Evolutionary conservation across 2,888 invertebrate genomes (phyloP), one percentile per base, ranked within the genome.

Genomic region (Campoplex nolae): DNA sequence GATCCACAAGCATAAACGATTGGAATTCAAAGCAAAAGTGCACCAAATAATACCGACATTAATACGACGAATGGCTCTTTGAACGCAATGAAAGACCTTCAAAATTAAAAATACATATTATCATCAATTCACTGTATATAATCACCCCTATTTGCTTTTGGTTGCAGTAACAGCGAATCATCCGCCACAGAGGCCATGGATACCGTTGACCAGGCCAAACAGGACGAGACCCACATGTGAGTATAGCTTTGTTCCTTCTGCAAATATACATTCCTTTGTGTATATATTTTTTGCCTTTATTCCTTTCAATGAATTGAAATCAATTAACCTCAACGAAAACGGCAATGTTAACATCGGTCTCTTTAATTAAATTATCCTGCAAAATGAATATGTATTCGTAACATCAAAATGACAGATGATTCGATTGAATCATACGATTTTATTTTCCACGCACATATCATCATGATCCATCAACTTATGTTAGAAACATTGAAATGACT

Each of bases 101-200:
- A 62, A 79, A 7, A 16, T 58, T 71, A 3, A 45, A 71, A 71
- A 79, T 65, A 68, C 35, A 58, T n/a, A 16, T 2, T 28, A 51
- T 62, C 32, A 51, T 51, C 28, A 73, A 48, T 74, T 67, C 16
- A n/a, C 51, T 32, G 65, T 67, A 56, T 76, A 80, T 73, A 87
- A 88, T 88, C 54, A 78, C 62, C 74, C 48, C 71, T 62, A 78
- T 82, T 87, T 87, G 70, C 51, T 78, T 88, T 83, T 84, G 76
- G 94, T 97, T 97, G 88, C 96, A 98, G 98, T 98, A 94, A 97
- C 97, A 93, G 97, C 97, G 92, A 97, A 97, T 90, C 96, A 97
- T 94, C 99, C 99, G 91, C 98, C 99, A 90, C 98, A 98, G 95
- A 96, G 99, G 95, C 98, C 98, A 93, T 99, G 99, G 99, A 97